A percentile compares a stretch with the other conserved stretches of the same genome.
Evolutionary conservation across 1,140 invertebrate genomes (phyloP).

Genomic region (Tetramorium simillimum): DNA sequence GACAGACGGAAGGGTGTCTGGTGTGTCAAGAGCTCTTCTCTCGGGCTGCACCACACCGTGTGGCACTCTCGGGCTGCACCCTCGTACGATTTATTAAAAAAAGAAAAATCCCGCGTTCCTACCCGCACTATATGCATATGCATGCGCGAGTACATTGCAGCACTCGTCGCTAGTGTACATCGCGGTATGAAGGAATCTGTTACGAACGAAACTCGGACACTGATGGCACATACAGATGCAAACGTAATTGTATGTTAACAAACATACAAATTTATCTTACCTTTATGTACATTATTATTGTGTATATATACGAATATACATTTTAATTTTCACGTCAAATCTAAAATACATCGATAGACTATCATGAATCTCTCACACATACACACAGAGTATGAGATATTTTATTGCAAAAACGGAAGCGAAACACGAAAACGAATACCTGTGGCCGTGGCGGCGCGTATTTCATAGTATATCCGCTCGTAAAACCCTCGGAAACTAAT

Average conservation of each 20-base stretch:
- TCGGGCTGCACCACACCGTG: slow-evolving; percentile 57
- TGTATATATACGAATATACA: background rate
- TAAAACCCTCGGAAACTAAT: slow-evolving; percentile 58
- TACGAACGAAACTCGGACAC: background rate
- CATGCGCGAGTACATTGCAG: slow-evolving; percentile 22
- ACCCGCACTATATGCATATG: slow-evolving; percentile 51
- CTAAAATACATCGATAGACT: slow-evolving; percentile 16
- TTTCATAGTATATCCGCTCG: slow-evolving; percentile 49
- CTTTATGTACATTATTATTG: background rate
- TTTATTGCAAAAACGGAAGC: slow-evolving; percentile 27
- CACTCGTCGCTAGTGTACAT: background rate
- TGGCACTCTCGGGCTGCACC: slow-evolving; percentile 32
- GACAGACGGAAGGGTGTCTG: slow-evolving; percentile 78
- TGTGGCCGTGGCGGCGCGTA: slow-evolving; percentile 4
- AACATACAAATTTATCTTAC: background rate
- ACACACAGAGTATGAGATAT: background rate
- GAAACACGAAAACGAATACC: background rate
- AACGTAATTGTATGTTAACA: slow-evolving; percentile 3
- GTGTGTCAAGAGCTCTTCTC: slow-evolving; percentile 78
- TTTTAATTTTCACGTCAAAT: background rate
- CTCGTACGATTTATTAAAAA: slow-evolving; percentile 61
- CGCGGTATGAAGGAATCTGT: background rate
- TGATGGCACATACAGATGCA: background rate
- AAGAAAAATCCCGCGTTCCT: background rate
- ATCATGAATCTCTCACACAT: background rate